Conservation (phyloP, 1,140 invertebrate genomes). For the Drosophila parabipectinata region DNA sequence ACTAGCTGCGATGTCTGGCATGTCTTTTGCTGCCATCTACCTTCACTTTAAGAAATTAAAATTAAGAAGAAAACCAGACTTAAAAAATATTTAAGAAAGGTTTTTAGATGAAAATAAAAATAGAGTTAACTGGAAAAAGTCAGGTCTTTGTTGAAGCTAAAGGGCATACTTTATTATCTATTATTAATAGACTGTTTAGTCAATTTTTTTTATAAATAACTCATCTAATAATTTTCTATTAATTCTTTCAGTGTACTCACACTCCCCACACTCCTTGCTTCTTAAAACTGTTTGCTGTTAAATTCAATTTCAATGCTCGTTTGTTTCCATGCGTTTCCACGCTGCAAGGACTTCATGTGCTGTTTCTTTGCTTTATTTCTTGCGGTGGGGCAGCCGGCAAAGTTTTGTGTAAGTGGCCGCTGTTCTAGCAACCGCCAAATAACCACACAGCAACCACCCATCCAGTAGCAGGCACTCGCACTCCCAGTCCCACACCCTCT, state of each 20-base stretch:
- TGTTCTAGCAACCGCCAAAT: conserved; percentile 22
- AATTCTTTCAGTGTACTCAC: neutral
- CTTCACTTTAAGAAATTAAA: neutral
- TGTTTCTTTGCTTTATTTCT: conserved; percentile 61
- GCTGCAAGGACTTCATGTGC: conserved; percentile 31
- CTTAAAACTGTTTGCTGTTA: conserved; percentile 81
- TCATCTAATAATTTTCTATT: too few species aligned
- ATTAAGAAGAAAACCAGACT: neutral
- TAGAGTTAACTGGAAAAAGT: too few species aligned
- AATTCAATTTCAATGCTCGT: conserved; percentile 82
- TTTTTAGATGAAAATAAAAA: too few species aligned
- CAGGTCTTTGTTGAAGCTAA: too few species aligned
- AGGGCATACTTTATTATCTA: too few species aligned
- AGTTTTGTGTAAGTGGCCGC: conserved; percentile 63
- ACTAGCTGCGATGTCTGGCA: conserved; percentile 25
- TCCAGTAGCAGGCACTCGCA: neutral
- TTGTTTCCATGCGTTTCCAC: conserved; percentile 68
- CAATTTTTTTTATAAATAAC: too few species aligned
- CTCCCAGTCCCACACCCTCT: neutral
- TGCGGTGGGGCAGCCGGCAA: conserved; percentile 58
- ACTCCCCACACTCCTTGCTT: conserved; percentile 21
- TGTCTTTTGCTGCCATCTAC: neutral
- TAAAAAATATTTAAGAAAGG: too few species aligned
- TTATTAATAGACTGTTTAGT: too few species aligned
- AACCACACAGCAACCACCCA: neutral